Base-by-base conservation (phyloP, 2,797 vertebrate species). In the Ctenopoma multispine region DNA sequence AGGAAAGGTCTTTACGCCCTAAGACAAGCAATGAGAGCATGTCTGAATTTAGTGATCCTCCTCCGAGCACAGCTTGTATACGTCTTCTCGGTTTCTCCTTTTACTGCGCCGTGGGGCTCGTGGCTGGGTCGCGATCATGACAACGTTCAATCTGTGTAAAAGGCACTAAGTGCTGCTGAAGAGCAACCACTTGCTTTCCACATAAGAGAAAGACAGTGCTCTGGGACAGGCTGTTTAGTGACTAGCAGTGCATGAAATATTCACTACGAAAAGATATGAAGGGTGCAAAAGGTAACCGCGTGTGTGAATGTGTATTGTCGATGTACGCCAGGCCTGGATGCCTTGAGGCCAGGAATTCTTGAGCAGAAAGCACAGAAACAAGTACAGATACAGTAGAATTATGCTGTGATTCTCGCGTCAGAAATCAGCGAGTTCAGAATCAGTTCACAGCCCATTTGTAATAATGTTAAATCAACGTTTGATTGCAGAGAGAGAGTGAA, bases 211-310 rank as follows among this genome's bases (percentile, higher is more conserved):
- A 47, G 70, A 46, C 15, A 71, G 31, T 41, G 66, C 87, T 77
- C 65, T 48, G 85, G 88, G 88, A 79, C 75, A 24, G 61, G 67
- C 83, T 73, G 88, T 90, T 89, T 79, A 86, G 82, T 59, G 82
- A 75, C 73, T 13, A 79, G 79, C 72, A 27, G 73, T 85, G 89
- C 90, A 77, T 92, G 81, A 92, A 90, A 89, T 76, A 88, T 82
- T 89, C 46, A 58, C 72, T 13, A 31, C 79, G 67, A 77, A 79
- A 75, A 77, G 72, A 86, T 63, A 48, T 48, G 53, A 77, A 55
- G 67, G 70, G 27, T n/a, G 27, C 54, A 53, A 67, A 23, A 69
- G 23, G 74, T 71, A 57, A 60, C 65, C 40, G 38, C 8, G 53
- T 29, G 20, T n/a, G 5, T 44, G 43, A 7, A 58, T 40, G 31